These are phyloP conservation scores for Alectoris magna DNA, from an alignment of 2,797 vertebrate genomes.

Conservation along the genomic window DNA sequence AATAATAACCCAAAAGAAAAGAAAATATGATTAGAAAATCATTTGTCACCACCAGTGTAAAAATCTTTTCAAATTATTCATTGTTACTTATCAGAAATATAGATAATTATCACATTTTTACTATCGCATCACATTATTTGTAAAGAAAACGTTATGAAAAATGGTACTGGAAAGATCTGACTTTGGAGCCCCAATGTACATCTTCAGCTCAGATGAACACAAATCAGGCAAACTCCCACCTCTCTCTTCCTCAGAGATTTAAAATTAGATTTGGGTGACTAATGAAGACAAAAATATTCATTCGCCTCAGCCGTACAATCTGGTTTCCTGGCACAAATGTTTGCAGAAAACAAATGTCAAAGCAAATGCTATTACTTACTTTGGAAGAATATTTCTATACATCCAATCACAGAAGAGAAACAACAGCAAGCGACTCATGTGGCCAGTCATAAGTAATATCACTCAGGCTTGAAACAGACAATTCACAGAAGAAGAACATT, in stretches of 20 bases:
- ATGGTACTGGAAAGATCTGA: not conserved
- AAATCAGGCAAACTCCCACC: conserved; percentile 56
- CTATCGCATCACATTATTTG: not conserved
- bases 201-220: conserved; percentile 59
- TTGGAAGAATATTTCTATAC: not conserved
- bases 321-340: conserved; percentile 32
- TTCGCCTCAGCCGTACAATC: conserved; percentile 30
- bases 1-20: not conserved
- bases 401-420: conserved; percentile 29
- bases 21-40: not conserved
- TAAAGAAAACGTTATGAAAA: not conserved
- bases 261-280: conserved; percentile 59
- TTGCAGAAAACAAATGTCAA: conserved; percentile 54
- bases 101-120: not conserved
- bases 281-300: conserved; percentile 55
- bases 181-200: conserved; percentile 30
- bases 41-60: not conserved
- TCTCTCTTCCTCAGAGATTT: conserved; percentile 43
- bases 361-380: conserved; percentile 13
- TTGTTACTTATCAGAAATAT: not conserved
- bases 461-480: conserved; percentile 10
- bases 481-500: conserved; percentile 18
- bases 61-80: not conserved
- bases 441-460: conserved; percentile 39
- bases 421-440: conserved; percentile 52